Base-by-base conservation (phyloP, 2,888 invertebrate genomes). In the Gymnosoma rotundatum region DNA sequence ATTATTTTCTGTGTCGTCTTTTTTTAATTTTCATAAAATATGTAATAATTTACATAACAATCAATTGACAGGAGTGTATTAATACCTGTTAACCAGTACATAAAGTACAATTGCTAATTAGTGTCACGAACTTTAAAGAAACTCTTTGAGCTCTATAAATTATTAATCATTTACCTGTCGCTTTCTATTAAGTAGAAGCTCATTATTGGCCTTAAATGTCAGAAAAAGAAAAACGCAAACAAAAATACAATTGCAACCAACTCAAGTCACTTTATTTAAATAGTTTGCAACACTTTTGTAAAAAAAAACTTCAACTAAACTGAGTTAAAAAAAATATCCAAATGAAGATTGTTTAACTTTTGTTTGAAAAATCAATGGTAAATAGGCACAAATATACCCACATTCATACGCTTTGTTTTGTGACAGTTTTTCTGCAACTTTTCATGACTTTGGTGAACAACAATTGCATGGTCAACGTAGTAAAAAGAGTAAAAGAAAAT, bases 91-190 rank as follows among this genome's bases (percentile, higher is more conserved):
- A 14, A 38, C n/a, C 16, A 64, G 72, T 72, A 2, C 12, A 42
- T 36, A 60, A 74, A 45, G 18, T 12, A 67, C 21, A 42, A 32
- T 7, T 52, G 38, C 75, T 81, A 81, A 81, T 81, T 81, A 75
- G 20, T 70, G 64, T 58, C 69, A 81, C 64, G 7, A 63, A 63
- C 42, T 45, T 6, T 10, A 16, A 66, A 7, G 70, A 67, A 20
- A 45, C 1, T 16, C 18, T 25, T 70, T 38, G 9, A 58, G 69
- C 58, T 64, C 64, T 12, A 75, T 81, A 81, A 81, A 70, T 81
- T 75, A 81, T 64, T 75, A 74, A 70, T 70, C 75, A 75, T 70
- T 81, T 64, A 70, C 58, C 70, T 75, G 75, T 81, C 75, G 70
- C 52, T 70, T 69, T 70, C 69, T 64, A 70, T 81, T 64, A 60